These are phyloP conservation scores for Hypanus sabinus DNA, from an alignment of 2,113 vertebrate genomes.

Conservation along the genomic window DNA sequence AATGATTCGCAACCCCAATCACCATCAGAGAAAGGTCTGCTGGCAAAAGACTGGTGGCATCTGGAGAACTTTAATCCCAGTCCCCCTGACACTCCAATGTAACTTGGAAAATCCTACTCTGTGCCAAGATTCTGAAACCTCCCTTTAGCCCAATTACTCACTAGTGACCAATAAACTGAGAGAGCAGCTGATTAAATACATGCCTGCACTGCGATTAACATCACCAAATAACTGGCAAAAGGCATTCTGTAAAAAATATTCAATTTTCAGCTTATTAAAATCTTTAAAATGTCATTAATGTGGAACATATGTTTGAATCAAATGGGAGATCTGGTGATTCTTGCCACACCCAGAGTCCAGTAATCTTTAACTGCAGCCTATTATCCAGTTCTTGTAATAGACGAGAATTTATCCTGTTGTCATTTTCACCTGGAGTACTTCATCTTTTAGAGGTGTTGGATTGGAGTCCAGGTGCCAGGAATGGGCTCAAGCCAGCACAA, in stretches of 20 bases:
- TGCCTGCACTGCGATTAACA: not conserved
- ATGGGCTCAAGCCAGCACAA: not conserved
- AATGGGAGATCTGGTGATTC: not conserved
- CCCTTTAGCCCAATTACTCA: constrained; percentile 43
- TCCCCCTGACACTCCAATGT: constrained; percentile 42
- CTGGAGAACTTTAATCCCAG: constrained; percentile 45
- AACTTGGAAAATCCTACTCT: constrained; percentile 40
- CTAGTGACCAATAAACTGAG: constrained; percentile 37
- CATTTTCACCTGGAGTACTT: constrained; percentile 6
- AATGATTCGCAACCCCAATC: not conserved
- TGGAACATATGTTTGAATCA: constrained; percentile 20
- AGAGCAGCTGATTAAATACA: constrained; percentile 48
- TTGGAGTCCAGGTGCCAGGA: too few species aligned
- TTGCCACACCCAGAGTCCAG: not conserved
- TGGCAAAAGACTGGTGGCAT: constrained; percentile 40
- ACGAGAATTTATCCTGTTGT: not conserved
- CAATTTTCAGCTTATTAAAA: constrained; percentile 27
- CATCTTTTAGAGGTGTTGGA: not conserved
- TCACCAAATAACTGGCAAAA: constrained; percentile 18
- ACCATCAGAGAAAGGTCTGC: not conserved
- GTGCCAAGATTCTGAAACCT: constrained; percentile 41
- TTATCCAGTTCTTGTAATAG: not conserved
- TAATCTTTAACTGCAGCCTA: not conserved
- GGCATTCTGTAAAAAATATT: constrained; percentile 9
- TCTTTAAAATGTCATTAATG: constrained; percentile 28